Conservation (phyloP, 2,113 vertebrate genomes). For the Athene noctua region DNA sequence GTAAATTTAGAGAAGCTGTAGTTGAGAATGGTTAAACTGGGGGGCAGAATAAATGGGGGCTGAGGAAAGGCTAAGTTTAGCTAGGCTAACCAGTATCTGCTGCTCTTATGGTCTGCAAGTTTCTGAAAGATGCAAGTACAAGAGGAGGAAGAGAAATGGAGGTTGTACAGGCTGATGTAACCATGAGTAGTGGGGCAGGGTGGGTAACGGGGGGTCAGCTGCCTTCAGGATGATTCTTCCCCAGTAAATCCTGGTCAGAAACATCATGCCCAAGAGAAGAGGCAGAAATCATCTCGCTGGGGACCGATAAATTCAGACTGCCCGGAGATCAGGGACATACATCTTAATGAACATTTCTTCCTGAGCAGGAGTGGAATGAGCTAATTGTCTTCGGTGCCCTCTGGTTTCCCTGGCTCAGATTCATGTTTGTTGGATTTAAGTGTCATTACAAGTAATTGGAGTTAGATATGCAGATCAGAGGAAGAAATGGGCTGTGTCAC, state of each 20-base stretch:
- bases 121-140: background rate
- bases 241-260: background rate
- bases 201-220: background rate
- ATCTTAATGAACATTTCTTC: background rate
- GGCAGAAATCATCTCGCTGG: background rate
- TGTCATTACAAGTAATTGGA: background rate
- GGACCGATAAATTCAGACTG: background rate
- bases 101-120: background rate
- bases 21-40: background rate
- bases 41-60: background rate
- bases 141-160: background rate
- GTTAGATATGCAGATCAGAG: background rate
- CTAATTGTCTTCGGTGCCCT: background rate
- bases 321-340: background rate
- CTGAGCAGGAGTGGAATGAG: background rate
- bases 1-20: background rate
- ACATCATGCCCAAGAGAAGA: background rate
- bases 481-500: background rate
- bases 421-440: background rate
- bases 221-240: accelerated
- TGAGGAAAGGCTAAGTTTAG: background rate
- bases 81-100: background rate
- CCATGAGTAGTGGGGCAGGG: background rate
- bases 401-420: background rate
- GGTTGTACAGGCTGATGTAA: background rate